Percentiles rank a stretch among this genome's conserved stretches.
Evolutionary conservation across 2,113 vertebrate species (phyloP).

Genomic region (Pithys albifrons): DNA sequence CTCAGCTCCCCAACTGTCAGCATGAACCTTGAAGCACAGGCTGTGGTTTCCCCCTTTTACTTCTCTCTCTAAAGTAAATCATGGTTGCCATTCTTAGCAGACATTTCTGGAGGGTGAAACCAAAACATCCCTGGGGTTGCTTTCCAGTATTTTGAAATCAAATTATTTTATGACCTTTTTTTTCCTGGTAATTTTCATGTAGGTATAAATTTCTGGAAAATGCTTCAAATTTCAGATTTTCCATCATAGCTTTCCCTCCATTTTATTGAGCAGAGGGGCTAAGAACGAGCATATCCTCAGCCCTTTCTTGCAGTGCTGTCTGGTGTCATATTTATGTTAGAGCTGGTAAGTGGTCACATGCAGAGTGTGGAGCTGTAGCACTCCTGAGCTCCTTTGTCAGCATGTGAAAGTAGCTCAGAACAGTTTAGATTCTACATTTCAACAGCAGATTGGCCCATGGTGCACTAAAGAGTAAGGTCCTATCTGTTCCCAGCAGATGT

Average conservation of each 20-base stretch:
- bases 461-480: neutral
- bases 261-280: neutral
- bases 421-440: neutral
- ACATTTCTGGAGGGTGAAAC: neutral
- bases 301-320: neutral
- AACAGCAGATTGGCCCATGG: neutral
- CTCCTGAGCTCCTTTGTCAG: neutral
- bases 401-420: neutral
- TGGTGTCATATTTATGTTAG: neutral
- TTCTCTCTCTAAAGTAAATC: slow-evolving; percentile 31
- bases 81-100: neutral
- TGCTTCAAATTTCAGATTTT: neutral
- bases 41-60: neutral
- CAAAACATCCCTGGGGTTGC: neutral
- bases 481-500: neutral
- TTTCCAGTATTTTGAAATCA: neutral
- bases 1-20: slow-evolving; percentile 62
- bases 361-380: neutral
- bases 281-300: neutral
- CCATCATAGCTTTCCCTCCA: neutral
- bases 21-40: neutral
- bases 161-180: neutral
- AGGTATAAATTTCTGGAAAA: neutral
- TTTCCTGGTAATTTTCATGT: neutral
- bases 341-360: rapidly evolving